Conservation (phyloP, 1,140 invertebrate genomes). For the Penaeus vannamei region DNA sequence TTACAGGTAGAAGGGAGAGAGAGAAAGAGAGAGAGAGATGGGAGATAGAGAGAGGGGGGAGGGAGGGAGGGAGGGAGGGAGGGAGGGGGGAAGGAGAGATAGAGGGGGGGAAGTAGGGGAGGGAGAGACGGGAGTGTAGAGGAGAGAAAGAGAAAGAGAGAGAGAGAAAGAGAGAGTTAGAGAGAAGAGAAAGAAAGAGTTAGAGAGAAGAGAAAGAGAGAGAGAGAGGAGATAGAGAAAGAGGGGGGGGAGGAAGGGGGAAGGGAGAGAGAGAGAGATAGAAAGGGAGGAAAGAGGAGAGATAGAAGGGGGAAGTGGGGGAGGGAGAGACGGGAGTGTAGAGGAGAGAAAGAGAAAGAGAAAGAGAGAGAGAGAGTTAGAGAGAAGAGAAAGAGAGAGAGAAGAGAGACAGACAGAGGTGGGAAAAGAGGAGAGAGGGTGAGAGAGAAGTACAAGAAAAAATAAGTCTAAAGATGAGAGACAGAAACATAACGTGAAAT, state of each 20-base stretch:
- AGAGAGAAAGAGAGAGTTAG: background rate
- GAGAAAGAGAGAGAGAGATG: too few relatives aligned
- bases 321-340: background rate
- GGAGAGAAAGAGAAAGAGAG: conserved; percentile 31
- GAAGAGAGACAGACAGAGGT: too few relatives aligned
- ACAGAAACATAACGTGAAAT: background rate
- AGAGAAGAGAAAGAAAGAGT: background rate
- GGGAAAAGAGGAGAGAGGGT: conserved; percentile 1
- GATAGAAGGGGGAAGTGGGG: too few relatives aligned
- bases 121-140: background rate
- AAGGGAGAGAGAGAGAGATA: too few relatives aligned
- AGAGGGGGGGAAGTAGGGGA: conserved; percentile 23
- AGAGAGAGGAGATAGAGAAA: too few relatives aligned
- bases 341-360: background rate
- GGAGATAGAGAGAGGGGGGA: too few relatives aligned
- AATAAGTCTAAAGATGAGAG: background rate
- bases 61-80: too few relatives aligned
- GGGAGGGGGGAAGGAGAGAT: background rate
- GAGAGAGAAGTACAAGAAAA: background rate
- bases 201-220: background rate
- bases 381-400: conserved; percentile 3
- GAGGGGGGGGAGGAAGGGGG: too few relatives aligned
- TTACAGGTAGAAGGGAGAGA: too few relatives aligned
- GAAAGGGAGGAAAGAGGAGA: too few relatives aligned
- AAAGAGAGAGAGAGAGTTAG: background rate